Evolutionary conservation across 2,797 vertebrate species (phyloP).

Genomic region (Balearica regulorum): DNA sequence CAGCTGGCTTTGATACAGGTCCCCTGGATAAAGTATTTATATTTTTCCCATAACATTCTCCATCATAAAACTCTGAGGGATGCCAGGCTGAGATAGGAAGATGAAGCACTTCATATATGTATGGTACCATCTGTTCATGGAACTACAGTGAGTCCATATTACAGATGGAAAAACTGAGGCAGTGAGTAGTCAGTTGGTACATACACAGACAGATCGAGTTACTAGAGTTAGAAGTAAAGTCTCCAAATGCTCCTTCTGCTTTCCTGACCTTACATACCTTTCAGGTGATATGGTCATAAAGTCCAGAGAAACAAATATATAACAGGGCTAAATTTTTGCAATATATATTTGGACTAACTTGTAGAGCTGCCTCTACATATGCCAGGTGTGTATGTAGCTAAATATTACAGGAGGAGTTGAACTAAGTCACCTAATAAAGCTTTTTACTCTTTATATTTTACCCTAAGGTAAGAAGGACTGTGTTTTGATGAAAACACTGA

Average conservation of each 20-base stretch:
- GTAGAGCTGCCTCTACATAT: not conserved
- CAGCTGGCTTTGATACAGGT: not conserved
- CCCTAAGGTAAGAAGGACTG: not conserved
- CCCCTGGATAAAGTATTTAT: not conserved
- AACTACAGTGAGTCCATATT: constrained; percentile 12
- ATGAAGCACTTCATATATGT: not conserved
- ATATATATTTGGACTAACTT: not conserved
- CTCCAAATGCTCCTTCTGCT: constrained; percentile 11
- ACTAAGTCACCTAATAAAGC: not conserved
- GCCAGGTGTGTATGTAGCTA: not conserved
- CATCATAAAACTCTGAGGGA: not conserved
- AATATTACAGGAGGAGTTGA: not conserved
- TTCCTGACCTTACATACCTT: constrained; percentile 14
- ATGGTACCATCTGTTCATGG: not conserved
- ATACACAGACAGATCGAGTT: not conserved
- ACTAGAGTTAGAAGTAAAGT: constrained; percentile 1
- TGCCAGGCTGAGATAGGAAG: not conserved
- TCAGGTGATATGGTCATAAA: not conserved
- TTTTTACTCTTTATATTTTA: not conserved
- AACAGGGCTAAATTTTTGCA: not conserved
- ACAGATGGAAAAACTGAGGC: constrained; percentile 36
- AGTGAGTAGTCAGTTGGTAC: not conserved
- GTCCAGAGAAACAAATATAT: not conserved
- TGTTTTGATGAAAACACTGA: not conserved
- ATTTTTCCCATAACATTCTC: not conserved